phyloP scores from a whole-genome alignment of 2,113 vertebrate genomes.

The Pheucticus melanocephalus region DNA sequence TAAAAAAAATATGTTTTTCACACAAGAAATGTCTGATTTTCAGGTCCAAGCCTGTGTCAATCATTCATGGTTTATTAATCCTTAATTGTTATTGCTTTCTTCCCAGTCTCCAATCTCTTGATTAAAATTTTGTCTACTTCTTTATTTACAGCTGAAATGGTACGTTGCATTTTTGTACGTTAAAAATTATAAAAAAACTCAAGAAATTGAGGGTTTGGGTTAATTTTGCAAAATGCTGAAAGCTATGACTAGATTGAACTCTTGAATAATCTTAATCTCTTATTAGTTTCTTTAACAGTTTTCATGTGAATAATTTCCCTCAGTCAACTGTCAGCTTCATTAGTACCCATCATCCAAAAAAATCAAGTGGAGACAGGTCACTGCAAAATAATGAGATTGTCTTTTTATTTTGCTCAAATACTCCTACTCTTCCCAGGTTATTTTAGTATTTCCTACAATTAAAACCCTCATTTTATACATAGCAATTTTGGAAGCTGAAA shows the following conservation, averaged over 20 bases:
- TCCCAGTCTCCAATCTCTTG: background rate
- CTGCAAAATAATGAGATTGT: background rate
- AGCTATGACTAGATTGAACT: background rate
- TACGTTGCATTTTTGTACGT: rapidly evolving
- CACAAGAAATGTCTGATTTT: background rate
- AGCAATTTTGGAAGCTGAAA: background rate
- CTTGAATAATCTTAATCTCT: background rate
- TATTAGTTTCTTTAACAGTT: background rate
- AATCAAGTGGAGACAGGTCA: background rate
- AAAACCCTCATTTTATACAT: background rate
- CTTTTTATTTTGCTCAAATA: background rate
- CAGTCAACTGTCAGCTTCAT: background rate
- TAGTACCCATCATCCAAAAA: background rate
- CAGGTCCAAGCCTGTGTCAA: background rate
- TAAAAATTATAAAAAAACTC: background rate
- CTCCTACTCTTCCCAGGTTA: background rate
- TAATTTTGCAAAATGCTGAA: background rate
- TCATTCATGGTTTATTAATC: background rate
- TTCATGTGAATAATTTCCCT: background rate
- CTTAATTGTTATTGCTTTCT: background rate
- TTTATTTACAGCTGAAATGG: background rate
- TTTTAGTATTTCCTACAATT: background rate
- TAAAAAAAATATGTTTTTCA: background rate
- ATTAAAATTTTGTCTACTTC: background rate
- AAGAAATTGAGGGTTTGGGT: background rate